Conservation (phyloP, 2,113 vertebrate genomes). For the Atlantisia rogersi region DNA sequence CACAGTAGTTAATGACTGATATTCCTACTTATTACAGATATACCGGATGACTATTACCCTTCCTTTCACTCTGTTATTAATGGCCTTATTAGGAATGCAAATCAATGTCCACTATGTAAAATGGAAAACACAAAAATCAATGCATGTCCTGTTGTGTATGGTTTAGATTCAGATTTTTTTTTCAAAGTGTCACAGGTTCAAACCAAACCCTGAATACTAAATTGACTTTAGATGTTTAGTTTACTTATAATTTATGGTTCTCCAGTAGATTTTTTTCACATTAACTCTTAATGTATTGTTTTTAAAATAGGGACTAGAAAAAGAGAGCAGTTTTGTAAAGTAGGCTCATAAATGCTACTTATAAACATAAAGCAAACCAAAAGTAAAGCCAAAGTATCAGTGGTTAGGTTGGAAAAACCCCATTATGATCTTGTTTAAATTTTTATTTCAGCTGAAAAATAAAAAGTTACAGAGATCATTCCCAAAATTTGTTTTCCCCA, state of each 20-base stretch:
- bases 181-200: conserved; percentile 1
- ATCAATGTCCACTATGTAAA: conserved; percentile 63
- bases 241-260: neutral
- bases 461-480: fast-evolving
- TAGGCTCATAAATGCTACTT: neutral
- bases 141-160: conserved; percentile 17
- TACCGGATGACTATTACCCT: neutral
- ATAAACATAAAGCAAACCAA: neutral
- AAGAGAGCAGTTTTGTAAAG: neutral
- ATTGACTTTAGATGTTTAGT: neutral
- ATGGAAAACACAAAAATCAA: conserved; percentile 65
- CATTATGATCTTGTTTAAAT: neutral
- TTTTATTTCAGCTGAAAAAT: neutral
- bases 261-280: neutral
- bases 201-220: conserved; percentile 31
- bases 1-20: conserved; percentile 2
- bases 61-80: conserved; percentile 60
- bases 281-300: neutral
- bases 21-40: conserved; percentile 7
- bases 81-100: conserved; percentile 57
- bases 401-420: neutral
- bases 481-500: neutral
- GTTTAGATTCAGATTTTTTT: conserved; percentile 33
- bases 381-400: neutral
- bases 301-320: neutral